Base-by-base conservation (phyloP, 1,140 invertebrate genomes). In the Scaptomyza montana region DNA sequence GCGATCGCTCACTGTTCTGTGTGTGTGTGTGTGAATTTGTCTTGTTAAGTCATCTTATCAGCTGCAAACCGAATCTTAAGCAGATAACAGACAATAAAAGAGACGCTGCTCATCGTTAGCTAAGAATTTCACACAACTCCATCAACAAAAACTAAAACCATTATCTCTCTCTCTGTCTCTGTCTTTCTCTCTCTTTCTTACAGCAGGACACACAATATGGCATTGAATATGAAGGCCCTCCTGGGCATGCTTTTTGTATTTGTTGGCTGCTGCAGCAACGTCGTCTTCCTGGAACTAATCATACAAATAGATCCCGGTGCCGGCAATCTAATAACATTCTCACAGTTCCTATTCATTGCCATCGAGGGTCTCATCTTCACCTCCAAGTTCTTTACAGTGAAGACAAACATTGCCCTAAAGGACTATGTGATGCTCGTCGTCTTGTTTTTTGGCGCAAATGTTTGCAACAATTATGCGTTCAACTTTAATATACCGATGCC, bases 401-500 rank as follows among this genome's bases (percentile, higher is more conserved):
- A 94, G 78, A 94, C 95, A 12, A 94, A 93, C 47, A 95, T 96
- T 78, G 94, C 94, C 8, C 92, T 96, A 68, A 98, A 96, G 80
- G 95, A 96, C 77, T 99, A 99, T 90, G 76, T 97, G 5, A 93
- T 95, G 25, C 93, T 99, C 63, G 98, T 99, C 0, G 90, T 94
- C 5, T 95, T 99, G 91, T 99, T 99, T 92, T 99, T 99, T 92
- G 90, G 97, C 3, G 95, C 96, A 3, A 99, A 97, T 92, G 96
- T 99, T 4, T 95, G 96, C 21, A 99, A 99, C 92, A 99, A 99
- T 93, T 98, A 98, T 93, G 98, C 98, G 0, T 97, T 99, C 80
- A 95, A 97, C 90, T 99, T 98, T 87, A 98, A 99, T 90, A 98
- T 99, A 89, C 96, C 98, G 0, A 98, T 99, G 95, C 98, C 99